Evolutionary conservation across 1,140 invertebrate species (phyloP).

Genomic region (Mercenaria mercenaria): DNA sequence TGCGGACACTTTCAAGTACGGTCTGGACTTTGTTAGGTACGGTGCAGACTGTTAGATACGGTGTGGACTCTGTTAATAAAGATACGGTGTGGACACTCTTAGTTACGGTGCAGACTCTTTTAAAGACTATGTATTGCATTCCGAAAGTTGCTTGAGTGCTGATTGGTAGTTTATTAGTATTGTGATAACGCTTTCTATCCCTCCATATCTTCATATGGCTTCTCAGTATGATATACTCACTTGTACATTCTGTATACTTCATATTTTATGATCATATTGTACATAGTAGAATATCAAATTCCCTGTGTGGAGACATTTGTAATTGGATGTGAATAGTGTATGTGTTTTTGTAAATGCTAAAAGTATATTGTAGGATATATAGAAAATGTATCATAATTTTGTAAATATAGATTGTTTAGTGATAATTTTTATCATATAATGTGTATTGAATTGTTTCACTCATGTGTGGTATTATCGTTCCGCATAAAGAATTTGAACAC

Average conservation of each 20-base stretch:
- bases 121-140: neutral
- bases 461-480: no score
- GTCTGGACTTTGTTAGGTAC: no score
- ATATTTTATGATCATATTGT: constrained; percentile 9
- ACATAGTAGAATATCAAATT: neutral
- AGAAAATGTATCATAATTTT: constrained; percentile 3
- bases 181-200: neutral
- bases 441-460: neutral
- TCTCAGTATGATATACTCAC: neutral
- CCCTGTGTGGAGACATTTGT: neutral
- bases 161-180: neutral
- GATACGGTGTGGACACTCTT: no score
- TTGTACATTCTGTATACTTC: neutral
- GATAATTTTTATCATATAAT: constrained; percentile 5
- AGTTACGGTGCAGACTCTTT: neutral
- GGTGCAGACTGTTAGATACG: no score
- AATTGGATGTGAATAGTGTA: neutral
- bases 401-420: constrained; percentile 9
- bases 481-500: no score
- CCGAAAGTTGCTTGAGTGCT: neutral
- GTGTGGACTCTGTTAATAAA: no score
- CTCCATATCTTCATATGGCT: neutral
- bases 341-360: constrained; percentile 3
- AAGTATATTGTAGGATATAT: constrained; percentile 5
- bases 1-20: no score